These are phyloP conservation scores for Drosophila neocordata DNA, from an alignment of 1,140 invertebrate species.

Conservation along the genomic window DNA sequence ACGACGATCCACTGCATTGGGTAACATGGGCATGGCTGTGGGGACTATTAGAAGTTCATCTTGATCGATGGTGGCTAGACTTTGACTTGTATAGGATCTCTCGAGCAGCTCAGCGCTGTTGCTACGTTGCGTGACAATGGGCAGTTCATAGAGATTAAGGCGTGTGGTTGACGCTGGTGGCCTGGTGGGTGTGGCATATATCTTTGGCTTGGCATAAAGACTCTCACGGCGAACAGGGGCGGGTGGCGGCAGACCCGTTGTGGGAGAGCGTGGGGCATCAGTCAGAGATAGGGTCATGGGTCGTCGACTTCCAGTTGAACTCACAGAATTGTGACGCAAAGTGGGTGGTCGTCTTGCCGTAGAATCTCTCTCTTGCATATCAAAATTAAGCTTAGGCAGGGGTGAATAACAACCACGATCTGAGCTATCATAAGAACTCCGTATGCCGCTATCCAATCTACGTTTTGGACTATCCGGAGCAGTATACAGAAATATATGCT, in stretches of 20 bases:
- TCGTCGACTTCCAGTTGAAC: constrained; percentile 47
- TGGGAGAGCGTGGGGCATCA: constrained; percentile 63
- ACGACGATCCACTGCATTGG: constrained; percentile 68
- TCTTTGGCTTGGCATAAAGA: constrained; percentile 79
- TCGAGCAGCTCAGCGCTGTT: constrained; percentile 76
- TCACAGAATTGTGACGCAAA: constrained; percentile 62
- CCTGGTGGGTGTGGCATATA: constrained; percentile 68
- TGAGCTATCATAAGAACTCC: constrained; percentile 70
- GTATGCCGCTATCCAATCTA: constrained; percentile 66
- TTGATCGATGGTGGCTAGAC: constrained; percentile 75
- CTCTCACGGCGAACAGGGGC: constrained; percentile 74
- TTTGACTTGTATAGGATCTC: constrained; percentile 72
- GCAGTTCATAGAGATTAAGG: constrained; percentile 67
- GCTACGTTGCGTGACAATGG: constrained; percentile 69
- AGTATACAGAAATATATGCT: constrained; percentile 79
- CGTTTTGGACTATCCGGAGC: constrained; percentile 75
- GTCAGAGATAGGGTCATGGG: constrained; percentile 71
- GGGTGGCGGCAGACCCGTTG: constrained; percentile 65
- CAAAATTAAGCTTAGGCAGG: constrained; percentile 55
- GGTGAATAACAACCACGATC: constrained; percentile 74
- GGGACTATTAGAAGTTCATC: constrained; percentile 75
- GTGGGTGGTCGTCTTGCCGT: constrained; percentile 41
- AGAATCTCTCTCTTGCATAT: constrained; percentile 66
- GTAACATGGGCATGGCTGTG: constrained; percentile 77
- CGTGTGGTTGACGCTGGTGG: constrained; percentile 52